Percentiles rank a stretch among this genome's conserved stretches.
Conservation (phyloP, 2,797 vertebrate species). For the Microchirus variegatus region DNA sequence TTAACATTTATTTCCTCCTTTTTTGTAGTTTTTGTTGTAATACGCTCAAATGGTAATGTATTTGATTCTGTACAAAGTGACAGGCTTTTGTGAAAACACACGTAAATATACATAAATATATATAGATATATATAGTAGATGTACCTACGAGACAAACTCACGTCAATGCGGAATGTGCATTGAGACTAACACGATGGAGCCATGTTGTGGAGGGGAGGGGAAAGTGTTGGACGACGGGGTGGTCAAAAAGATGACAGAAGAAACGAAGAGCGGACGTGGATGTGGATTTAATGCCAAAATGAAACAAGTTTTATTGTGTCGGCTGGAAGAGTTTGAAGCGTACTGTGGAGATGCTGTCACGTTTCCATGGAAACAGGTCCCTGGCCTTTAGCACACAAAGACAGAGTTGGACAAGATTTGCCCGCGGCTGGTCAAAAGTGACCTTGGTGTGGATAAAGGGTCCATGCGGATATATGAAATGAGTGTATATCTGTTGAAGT, state of each 20-base stretch:
- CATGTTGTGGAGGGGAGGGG: conserved; percentile 44
- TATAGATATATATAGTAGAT: conserved; percentile 66
- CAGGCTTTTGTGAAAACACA: conserved; percentile 57
- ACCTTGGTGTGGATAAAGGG: conserved; percentile 50
- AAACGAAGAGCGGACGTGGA: conserved; percentile 33
- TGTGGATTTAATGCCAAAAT: conserved; percentile 57
- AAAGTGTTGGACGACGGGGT: conserved; percentile 35
- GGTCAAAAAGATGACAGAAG: conserved; percentile 35
- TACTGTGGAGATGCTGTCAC: conserved; percentile 41
- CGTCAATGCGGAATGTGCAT: conserved; percentile 28
- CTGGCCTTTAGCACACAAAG: conserved; percentile 42
- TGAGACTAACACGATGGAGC: conserved; percentile 54
- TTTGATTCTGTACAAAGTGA: conserved; percentile 76
- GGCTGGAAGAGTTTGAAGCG: conserved; percentile 23
- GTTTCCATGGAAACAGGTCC: conserved; percentile 39
- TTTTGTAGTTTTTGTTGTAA: conserved; percentile 22
- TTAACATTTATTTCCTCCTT: conserved; percentile 37
- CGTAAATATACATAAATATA: conserved; percentile 47
- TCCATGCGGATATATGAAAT: conserved; percentile 54
- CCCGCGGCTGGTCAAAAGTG: conserved; percentile 31
- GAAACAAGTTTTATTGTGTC: conserved; percentile 22
- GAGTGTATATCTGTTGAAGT: conserved; percentile 63
- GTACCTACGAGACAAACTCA: conserved; percentile 60
- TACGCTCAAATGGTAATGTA: conserved; percentile 47
- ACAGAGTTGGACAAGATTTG: conserved; percentile 12